Conservation (phyloP, 2,113 vertebrate species). For the Eira barbara region DNA sequence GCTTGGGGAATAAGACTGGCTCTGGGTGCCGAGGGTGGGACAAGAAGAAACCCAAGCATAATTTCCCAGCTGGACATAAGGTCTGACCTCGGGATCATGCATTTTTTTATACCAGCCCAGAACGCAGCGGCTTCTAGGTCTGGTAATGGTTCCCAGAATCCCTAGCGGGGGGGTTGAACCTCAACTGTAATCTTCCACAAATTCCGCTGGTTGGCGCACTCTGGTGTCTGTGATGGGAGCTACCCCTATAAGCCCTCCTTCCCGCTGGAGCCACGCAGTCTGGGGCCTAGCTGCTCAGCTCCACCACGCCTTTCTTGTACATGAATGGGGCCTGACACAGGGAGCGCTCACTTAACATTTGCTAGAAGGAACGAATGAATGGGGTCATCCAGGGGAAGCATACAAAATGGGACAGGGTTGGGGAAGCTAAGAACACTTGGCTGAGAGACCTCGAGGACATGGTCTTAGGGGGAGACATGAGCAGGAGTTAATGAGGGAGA, state of each 20-base stretch:
- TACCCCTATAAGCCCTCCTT: fast-evolving
- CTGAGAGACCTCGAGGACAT: too few relatives aligned
- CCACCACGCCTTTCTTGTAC: background rate
- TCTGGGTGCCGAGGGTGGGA: background rate
- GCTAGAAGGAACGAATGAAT: background rate
- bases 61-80: too few relatives aligned
- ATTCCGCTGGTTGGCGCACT: background rate
- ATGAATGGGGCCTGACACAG: background rate
- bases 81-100: background rate
- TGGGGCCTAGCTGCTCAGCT: fast-evolving
- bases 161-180: background rate
- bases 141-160: background rate
- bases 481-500: background rate
- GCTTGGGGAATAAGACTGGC: fast-evolving
- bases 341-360: background rate
- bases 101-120: background rate
- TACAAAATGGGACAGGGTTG: background rate
- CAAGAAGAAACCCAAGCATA: fast-evolving
- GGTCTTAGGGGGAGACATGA: background rate
- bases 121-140: background rate
- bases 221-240: background rate
- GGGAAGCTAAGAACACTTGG: background rate
- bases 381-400: background rate
- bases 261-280: fast-evolving
- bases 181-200: background rate